Evolutionary conservation across 2,797 vertebrate species (phyloP), one percentile per base, ranked within the genome.

Genomic region (Sciaenops ocellatus): DNA sequence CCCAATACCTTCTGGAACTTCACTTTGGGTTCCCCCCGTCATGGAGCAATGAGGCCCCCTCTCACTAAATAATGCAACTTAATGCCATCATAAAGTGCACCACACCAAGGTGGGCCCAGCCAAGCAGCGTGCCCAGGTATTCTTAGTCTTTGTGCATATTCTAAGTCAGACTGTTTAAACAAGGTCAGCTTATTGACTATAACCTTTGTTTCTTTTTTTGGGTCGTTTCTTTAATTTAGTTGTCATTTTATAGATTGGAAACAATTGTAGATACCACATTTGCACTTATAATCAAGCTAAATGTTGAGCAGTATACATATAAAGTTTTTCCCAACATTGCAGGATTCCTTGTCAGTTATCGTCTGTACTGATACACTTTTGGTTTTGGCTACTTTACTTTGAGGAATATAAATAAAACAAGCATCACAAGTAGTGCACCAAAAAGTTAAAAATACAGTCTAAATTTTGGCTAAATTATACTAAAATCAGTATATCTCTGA

Each of bases 1-100:
- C 60, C 54, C 76, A 70, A 79, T 76, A 79, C 88, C 78, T 86
- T 83, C 77, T 90, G 90, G 87, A 83, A 82, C 83, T 83, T 84
- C 48, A 74, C 85, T 92, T 85, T 76, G 76, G 84, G 79, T 42
- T 69, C 26, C 28, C 78, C 68, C 74, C 70, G 8, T 87, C 74
- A 81, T 66, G 73, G 78, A 79, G 88, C 80, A 64, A 52, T 50
- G 80, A 79, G 84, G 79, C 78, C 61, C 87, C 82, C 46, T 61
- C 54, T 69, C 28, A 20, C 51, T 57, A 48, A 69, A 85, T 84
- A 90, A 80, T 78, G 56, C 69, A 61, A 64, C 60, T 73, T 72
- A 78, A 85, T 84, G 69, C 67, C 46, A 17, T 85, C 85, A 90
- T 91, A 87, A 86, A 89, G 80, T 28, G 46, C 22, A 72, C 60